Percentiles rank a stretch among this genome's conserved stretches.
Conservation (phyloP, 2,797 vertebrate species). For the Eupleurogrammus muticus region DNA sequence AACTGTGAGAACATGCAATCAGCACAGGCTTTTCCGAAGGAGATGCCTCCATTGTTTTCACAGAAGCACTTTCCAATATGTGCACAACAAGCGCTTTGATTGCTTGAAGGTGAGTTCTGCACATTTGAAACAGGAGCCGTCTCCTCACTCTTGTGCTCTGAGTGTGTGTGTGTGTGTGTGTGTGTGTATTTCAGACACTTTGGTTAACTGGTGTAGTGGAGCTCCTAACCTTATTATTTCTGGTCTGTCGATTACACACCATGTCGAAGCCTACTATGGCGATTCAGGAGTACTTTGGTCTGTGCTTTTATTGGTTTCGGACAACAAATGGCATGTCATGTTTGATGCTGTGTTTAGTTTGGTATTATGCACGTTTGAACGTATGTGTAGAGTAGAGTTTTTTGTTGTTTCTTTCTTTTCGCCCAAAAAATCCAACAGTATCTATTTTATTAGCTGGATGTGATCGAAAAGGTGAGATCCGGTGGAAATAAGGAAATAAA, state of each 20-base stretch:
- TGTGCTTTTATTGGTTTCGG: slow-evolving; percentile 85
- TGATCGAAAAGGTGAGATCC: slow-evolving; percentile 42
- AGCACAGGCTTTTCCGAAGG: slow-evolving; percentile 56
- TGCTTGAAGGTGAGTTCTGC: slow-evolving; percentile 71
- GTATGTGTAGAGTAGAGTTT: slow-evolving; percentile 10
- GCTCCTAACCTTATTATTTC: slow-evolving; percentile 64
- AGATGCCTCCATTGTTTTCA: slow-evolving; percentile 65
- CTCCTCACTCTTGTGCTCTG: slow-evolving; percentile 68
- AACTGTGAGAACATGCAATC: slow-evolving; percentile 69
- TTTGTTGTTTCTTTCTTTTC: no score
- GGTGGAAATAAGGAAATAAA: slow-evolving; percentile 23
- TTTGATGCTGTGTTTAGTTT: slow-evolving; percentile 61
- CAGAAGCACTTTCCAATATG: slow-evolving; percentile 69
- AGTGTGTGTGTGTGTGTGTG: slow-evolving; percentile 47
- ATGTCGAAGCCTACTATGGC: slow-evolving; percentile 73
- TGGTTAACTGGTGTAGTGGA: slow-evolving; percentile 81
- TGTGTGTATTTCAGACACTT: slow-evolving; percentile 83
- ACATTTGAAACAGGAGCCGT: slow-evolving; percentile 61
- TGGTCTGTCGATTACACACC: slow-evolving; percentile 66
- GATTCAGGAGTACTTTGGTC: slow-evolving; percentile 86
- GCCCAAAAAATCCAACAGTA: slow-evolving; percentile 27
- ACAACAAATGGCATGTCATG: slow-evolving; percentile 76
- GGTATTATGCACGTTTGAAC: slow-evolving; percentile 53
- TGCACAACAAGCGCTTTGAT: slow-evolving; percentile 78
- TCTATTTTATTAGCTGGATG: slow-evolving; percentile 39